Evolutionary conservation across 2,113 vertebrate species (phyloP).

Genomic region (Cebus imitator): DNA sequence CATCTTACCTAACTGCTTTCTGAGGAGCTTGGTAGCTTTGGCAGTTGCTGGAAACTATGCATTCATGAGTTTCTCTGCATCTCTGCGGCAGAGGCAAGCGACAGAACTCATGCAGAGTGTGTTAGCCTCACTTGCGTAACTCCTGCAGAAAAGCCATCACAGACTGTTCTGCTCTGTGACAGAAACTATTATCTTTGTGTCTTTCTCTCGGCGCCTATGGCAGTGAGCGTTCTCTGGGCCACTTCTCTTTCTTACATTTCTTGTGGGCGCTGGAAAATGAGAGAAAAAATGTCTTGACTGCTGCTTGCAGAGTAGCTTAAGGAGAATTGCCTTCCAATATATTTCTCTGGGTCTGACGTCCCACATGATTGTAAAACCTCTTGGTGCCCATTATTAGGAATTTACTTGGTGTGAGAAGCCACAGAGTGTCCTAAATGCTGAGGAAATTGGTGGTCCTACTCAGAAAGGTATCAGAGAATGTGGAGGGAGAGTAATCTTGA

Average conservation of each 20-base stretch:
- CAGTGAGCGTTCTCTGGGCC: constrained; percentile 68
- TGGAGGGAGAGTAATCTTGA: neutral
- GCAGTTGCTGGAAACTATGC: constrained; percentile 61
- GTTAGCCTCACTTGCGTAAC: constrained; percentile 77
- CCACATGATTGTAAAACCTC: constrained; percentile 45
- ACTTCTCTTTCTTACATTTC: constrained; percentile 51
- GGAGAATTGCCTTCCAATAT: constrained; percentile 56
- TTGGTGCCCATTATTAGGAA: constrained; percentile 19
- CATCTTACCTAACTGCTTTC: neutral
- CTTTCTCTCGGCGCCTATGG: constrained; percentile 66
- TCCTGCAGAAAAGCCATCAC: constrained; percentile 71
- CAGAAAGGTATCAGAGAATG: neutral
- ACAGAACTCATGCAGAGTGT: constrained; percentile 78
- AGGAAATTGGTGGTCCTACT: constrained; percentile 35
- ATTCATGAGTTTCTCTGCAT: constrained; percentile 80
- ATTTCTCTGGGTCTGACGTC: constrained; percentile 38
- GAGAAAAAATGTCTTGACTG: constrained; percentile 2
- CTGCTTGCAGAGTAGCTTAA: neutral
- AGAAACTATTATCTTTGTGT: constrained; percentile 81
- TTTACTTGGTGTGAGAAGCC: constrained; percentile 49
- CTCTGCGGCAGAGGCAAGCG: constrained; percentile 65
- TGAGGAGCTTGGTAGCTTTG: neutral
- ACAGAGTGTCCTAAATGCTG: neutral
- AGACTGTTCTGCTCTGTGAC: constrained; percentile 73
- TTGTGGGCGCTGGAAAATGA: constrained; percentile 61